Evolutionary conservation across 2,888 invertebrate genomes (phyloP), one percentile per base, ranked within the genome.

Genomic region (Drosophila demipolita): DNA sequence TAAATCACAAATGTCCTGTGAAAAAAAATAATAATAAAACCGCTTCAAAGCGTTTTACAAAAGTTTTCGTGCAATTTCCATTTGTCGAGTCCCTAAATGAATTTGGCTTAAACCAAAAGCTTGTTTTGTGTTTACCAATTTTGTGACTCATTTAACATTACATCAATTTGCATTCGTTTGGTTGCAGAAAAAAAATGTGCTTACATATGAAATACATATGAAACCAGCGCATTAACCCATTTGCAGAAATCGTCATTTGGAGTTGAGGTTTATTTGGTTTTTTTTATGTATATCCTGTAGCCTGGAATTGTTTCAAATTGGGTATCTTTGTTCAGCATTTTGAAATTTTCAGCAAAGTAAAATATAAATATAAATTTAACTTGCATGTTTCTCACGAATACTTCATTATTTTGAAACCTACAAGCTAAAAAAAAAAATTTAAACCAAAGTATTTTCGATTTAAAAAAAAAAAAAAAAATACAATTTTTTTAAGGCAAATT

Each of bases 81-180:
- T 63, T 55, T 29, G 52, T 12, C 29, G 66, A 66, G 71, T 62
- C 82, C 75, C 81, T 54, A 83, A 83, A 81, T 83, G 68, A 78
- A 75, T 80, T 83, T 87, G 62, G 70, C 73, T 74, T 78, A 66
- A 78, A 36, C 60, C 68, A 61, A 77, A 76, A 70, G 63, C 66
- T 68, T 59, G 66, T 69, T 64, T 70, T 78, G 63, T 67, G 67
- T 77, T 60, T 63, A 64, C 66, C 83, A 83, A 79, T 86, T 89
- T 83, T 89, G 75, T 83, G 88, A 79, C 76, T 87, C 88, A 86
- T 86, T 86, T 88, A 86, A 86, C 90, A 75, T 74, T 65, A 82
- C 71, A 82, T 73, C 76, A 59, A 62, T 73, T 75, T 59, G 64
- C 71, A 64, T 77, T 54, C 61, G 78, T 33, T 73, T 67, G 65